A percentile compares a stretch with the other conserved stretches of the same genome.
Conservation (phyloP, 2,888 invertebrate genomes). For the Tetranychus truncatus region DNA sequence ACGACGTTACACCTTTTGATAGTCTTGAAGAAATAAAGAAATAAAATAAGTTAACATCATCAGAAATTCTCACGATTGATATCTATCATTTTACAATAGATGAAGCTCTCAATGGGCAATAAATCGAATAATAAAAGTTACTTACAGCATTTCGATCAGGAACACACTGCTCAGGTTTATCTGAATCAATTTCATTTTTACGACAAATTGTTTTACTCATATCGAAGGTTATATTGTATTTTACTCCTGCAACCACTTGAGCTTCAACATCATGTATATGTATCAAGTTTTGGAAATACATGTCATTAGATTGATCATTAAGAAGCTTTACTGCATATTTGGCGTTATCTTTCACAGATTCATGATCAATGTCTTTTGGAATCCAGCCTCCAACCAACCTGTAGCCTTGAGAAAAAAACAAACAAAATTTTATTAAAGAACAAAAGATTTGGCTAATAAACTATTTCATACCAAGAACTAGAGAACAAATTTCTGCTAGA, state of each 20-base stretch:
- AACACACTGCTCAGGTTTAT: not conserved
- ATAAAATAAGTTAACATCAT: not conserved
- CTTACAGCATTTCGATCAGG: not conserved
- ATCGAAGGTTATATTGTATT: not conserved
- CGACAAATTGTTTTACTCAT: not conserved
- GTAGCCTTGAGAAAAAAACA: not conserved
- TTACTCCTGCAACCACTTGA: not conserved
- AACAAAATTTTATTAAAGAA: not conserved
- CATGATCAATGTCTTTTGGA: not conserved
- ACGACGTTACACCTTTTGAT: not conserved
- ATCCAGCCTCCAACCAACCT: not conserved
- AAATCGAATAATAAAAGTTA: not conserved
- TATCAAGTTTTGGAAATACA: not conserved
- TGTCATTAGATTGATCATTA: not conserved
- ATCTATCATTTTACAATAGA: no score
- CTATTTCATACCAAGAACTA: no score
- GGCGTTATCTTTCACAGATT: not conserved
- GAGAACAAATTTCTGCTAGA: no score
- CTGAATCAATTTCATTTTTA: not conserved
- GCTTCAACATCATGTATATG: not conserved
- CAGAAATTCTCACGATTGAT: no score
- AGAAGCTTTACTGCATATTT: not conserved
- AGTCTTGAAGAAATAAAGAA: not conserved
- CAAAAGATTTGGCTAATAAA: not conserved
- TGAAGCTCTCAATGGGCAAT: no score